phyloP scores from a whole-genome alignment of 2,888 invertebrate species.

The Eilema caniola region DNA sequence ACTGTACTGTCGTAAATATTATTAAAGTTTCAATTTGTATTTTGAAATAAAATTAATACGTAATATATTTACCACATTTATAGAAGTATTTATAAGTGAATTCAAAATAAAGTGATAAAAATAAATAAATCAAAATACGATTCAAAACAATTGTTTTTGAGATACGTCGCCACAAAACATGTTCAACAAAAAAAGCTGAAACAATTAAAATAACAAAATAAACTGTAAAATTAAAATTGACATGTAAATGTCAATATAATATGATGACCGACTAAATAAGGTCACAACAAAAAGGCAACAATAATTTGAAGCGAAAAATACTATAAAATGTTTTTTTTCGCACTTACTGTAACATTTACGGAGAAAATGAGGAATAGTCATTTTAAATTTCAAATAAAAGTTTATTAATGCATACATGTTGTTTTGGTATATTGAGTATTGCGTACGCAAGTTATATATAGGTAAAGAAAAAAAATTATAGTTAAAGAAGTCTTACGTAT shows the following conservation, averaged over 20 bases:
- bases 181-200: conserved; percentile 10
- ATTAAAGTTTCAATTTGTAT: conserved; percentile 26
- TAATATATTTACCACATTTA: not conserved
- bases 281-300: conserved; percentile 58
- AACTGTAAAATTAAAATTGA: conserved; percentile 53
- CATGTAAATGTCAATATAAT: conserved; percentile 54
- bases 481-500: too few relatives aligned
- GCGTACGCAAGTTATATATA: too few relatives aligned
- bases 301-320: conserved; percentile 28
- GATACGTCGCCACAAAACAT: conserved; percentile 22
- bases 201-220: conserved; percentile 9
- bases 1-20: conserved; percentile 23
- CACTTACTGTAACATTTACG: conserved; percentile 39
- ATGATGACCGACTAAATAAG: conserved; percentile 55
- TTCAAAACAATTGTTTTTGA: conserved; percentile 25
- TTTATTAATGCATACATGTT: too few relatives aligned
- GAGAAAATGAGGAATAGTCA: conserved; percentile 1
- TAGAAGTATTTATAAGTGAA: not conserved
- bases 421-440: too few relatives aligned
- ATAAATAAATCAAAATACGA: conserved; percentile 7
- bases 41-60: conserved; percentile 15
- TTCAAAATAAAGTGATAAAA: not conserved
- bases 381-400: not conserved
- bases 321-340: conserved; percentile 31
- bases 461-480: too few relatives aligned